Evolutionary conservation across 2,113 vertebrate genomes (phyloP).

Genomic region (Phylloscopus trochilus): DNA sequence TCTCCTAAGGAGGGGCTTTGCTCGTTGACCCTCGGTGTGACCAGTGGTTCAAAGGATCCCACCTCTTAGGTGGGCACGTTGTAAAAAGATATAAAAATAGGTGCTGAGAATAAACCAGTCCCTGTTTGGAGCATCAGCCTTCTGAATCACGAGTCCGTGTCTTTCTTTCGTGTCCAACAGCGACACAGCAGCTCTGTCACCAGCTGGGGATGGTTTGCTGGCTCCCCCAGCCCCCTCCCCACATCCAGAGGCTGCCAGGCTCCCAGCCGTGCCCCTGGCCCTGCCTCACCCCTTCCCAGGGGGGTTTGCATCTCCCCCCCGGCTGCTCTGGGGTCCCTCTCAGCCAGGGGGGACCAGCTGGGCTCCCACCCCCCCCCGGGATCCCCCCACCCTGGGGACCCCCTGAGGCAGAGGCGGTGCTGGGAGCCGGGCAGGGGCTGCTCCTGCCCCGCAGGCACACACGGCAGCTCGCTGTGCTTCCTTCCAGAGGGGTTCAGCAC

Average conservation of each 20-base stretch:
- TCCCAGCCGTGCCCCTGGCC: neutral
- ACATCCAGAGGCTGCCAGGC: neutral
- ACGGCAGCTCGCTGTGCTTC: neutral
- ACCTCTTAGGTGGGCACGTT: too few species aligned
- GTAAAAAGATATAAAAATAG: too few species aligned
- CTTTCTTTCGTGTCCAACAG: too few species aligned
- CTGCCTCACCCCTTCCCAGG: neutral
- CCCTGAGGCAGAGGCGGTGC: neutral
- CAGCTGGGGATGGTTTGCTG: neutral
- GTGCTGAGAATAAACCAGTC: too few species aligned
- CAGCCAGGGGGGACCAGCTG: accelerated
- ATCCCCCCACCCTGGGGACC: neutral
- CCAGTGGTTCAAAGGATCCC: too few species aligned
- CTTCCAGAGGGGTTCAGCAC: too few species aligned
- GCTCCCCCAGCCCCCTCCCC: neutral
- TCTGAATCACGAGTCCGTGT: too few species aligned
- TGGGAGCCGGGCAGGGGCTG: accelerated
- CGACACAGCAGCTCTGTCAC: neutral
- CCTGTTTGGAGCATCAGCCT: too few species aligned
- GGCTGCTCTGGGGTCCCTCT: accelerated
- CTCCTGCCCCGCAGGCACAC: accelerated
- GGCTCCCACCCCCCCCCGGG: neutral
- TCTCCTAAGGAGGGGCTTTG: too few species aligned
- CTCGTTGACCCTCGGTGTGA: too few species aligned
- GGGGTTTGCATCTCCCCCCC: too few species aligned